These are phyloP conservation scores for Athalia rosae DNA, from an alignment of 2,888 invertebrate species.

Conservation along the genomic window DNA sequence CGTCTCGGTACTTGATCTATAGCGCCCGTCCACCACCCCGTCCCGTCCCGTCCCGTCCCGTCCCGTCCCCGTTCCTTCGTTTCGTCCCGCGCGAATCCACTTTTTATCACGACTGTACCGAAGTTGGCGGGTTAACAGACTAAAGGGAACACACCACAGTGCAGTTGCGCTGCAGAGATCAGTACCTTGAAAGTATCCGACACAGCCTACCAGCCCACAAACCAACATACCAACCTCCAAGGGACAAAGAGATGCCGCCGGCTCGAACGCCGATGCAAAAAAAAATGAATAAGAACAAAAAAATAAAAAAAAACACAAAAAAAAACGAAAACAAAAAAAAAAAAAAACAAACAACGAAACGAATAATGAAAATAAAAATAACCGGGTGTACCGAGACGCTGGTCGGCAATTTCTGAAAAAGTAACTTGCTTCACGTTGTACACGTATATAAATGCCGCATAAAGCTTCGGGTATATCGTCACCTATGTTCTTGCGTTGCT, in stretches of 20 bases:
- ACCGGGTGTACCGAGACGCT: too few relatives aligned
- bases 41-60: too few relatives aligned
- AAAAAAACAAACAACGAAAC: neutral
- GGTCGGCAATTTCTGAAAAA: constrained; percentile 3
- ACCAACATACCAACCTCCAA: constrained; percentile 33
- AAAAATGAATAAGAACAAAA: neutral
- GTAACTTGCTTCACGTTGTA: neutral
- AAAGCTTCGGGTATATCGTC: too few relatives aligned
- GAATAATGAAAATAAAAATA: neutral
- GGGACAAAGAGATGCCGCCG: constrained; percentile 44
- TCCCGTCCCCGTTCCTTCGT: too few relatives aligned
- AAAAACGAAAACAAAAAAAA: neutral
- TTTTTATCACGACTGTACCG: constrained; percentile 63
- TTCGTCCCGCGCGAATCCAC: neutral
- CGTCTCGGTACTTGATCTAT: too few relatives aligned
- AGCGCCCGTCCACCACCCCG: too few relatives aligned
- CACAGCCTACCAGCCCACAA: constrained; percentile 38
- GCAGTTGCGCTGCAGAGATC: constrained; percentile 42
- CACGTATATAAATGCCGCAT: too few relatives aligned
- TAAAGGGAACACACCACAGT: constrained; percentile 26
- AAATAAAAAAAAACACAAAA: neutral
- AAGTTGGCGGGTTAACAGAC: constrained; percentile 61
- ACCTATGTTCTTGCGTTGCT: too few relatives aligned
- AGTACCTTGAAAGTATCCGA: constrained; percentile 44
- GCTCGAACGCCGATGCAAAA: constrained; percentile 11